Percentiles rank a stretch among this genome's conserved stretches.
Evolutionary conservation across 1,140 invertebrate species (phyloP).

Genomic region (Cydia amplana): DNA sequence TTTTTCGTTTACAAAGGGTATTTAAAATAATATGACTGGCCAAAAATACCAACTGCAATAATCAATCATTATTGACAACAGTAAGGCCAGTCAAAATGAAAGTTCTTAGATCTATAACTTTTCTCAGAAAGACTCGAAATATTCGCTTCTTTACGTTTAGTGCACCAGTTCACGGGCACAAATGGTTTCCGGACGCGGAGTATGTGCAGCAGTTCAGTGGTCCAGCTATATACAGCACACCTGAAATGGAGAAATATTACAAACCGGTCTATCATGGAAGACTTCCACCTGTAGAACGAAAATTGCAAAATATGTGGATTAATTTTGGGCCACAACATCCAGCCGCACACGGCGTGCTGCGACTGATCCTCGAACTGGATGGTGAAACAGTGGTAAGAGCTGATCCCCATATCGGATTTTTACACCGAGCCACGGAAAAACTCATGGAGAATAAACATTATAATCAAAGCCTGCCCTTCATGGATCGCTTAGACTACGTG

Average conservation of each 20-base stretch:
- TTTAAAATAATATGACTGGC: not conserved
- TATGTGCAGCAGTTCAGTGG: constrained; percentile 81
- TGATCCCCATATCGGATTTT: constrained; percentile 97
- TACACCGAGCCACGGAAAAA: constrained; percentile 98
- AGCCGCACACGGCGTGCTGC: constrained; percentile 99
- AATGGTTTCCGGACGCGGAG: constrained; percentile 75
- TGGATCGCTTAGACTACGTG: constrained; percentile 98
- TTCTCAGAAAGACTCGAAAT: constrained; percentile 22
- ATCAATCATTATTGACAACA: constrained; percentile 10
- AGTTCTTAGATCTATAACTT: constrained; percentile 15
- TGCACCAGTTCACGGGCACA: constrained; percentile 50
- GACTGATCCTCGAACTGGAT: constrained; percentile 95
- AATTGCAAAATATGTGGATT: constrained; percentile 89
- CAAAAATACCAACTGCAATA: not conserved
- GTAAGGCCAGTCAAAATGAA: not conserved
- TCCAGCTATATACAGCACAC: constrained; percentile 80
- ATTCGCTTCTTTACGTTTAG: constrained; percentile 43
- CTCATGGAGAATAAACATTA: constrained; percentile 99
- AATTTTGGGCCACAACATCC: constrained; percentile 99
- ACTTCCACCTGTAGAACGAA: constrained; percentile 80
- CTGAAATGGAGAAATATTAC: constrained; percentile 56
- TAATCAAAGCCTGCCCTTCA: constrained; percentile 97
- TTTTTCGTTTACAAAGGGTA: too few species aligned
- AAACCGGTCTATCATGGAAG: constrained; percentile 57
- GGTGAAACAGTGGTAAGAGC: constrained; percentile 94